Evolutionary conservation across 2,113 vertebrate species (phyloP).

Genomic region (Panthera uncia): DNA sequence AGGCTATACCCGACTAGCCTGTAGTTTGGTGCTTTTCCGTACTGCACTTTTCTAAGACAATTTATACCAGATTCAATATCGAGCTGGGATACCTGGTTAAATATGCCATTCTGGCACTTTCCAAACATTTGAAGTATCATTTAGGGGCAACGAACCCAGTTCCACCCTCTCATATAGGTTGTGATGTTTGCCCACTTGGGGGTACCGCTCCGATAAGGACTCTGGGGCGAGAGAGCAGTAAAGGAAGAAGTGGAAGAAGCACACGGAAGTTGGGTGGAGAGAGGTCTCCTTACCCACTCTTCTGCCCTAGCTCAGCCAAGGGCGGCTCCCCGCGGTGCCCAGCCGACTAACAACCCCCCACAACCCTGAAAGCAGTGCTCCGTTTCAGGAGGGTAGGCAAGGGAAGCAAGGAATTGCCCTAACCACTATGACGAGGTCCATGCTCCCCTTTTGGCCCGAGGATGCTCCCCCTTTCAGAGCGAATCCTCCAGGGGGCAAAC

Average conservation of each 20-base stretch:
- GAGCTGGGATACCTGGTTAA: not conserved
- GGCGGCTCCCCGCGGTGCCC: constrained; percentile 76
- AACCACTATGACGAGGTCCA: not conserved
- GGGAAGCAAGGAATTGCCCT: not conserved
- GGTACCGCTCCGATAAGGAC: not conserved
- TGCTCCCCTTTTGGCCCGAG: not conserved
- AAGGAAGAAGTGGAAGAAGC: constrained; percentile 66
- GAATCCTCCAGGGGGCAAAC: constrained; percentile 69
- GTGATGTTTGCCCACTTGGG: constrained; percentile 24
- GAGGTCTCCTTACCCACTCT: constrained; percentile 61
- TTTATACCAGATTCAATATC: not conserved
- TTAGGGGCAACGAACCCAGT: not conserved
- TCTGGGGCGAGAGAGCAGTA: not conserved
- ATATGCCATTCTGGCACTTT: constrained; percentile 18
- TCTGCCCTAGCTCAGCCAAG: constrained; percentile 57
- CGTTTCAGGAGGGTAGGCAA: not conserved
- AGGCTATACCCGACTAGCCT: not conserved
- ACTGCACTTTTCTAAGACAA: constrained; percentile 55
- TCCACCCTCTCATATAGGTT: not conserved
- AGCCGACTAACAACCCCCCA: not conserved
- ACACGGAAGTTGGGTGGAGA: constrained; percentile 72
- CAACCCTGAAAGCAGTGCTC: not conserved
- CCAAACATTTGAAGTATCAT: constrained; percentile 27
- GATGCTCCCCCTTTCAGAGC: constrained; percentile 46
- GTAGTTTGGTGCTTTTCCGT: constrained; percentile 10